These are phyloP conservation scores for Acleris sparsana DNA, from an alignment of 2,888 invertebrate genomes.

Conservation along the genomic window DNA sequence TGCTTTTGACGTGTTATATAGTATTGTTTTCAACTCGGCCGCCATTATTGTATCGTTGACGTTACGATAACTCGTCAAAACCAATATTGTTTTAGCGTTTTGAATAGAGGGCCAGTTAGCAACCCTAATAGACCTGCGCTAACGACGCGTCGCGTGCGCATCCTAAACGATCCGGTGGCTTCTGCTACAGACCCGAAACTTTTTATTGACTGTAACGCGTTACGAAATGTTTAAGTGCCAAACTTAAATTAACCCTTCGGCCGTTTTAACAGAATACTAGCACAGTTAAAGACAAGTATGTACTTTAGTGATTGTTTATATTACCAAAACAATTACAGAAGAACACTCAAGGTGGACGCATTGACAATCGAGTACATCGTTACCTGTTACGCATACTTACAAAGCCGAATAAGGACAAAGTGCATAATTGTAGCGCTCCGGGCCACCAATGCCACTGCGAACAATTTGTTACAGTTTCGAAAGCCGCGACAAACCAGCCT, in stretches of 20 bases:
- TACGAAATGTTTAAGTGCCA: conserved; percentile 25
- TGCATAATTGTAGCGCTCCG: conserved; percentile 53
- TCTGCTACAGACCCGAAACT: conserved; percentile 45
- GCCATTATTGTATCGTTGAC: too few relatives aligned
- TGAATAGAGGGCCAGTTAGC: conserved; percentile 14
- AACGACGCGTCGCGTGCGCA: conserved; percentile 54
- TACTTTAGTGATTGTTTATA: conserved; percentile 7
- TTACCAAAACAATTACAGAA: conserved; percentile 19
- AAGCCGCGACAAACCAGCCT: conserved; percentile 54
- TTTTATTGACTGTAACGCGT: conserved; percentile 48
- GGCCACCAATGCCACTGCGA: conserved; percentile 58
- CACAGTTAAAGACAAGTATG: neutral
- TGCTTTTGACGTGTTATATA: too few relatives aligned
- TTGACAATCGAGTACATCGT: conserved; percentile 30
- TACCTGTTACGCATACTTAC: conserved; percentile 30
- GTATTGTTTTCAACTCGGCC: too few relatives aligned
- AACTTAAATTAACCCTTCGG: conserved; percentile 13
- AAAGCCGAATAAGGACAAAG: conserved; percentile 45
- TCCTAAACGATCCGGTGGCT: conserved; percentile 49
- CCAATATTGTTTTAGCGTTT: too few relatives aligned
- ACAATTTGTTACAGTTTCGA: conserved; percentile 64
- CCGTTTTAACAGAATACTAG: too few relatives aligned
- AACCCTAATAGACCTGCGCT: conserved; percentile 47
- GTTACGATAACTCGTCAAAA: too few relatives aligned
- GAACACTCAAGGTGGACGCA: conserved; percentile 28